phyloP scores from a whole-genome alignment of 2,888 invertebrate genomes.

The Metacarcinus magister region DNA sequence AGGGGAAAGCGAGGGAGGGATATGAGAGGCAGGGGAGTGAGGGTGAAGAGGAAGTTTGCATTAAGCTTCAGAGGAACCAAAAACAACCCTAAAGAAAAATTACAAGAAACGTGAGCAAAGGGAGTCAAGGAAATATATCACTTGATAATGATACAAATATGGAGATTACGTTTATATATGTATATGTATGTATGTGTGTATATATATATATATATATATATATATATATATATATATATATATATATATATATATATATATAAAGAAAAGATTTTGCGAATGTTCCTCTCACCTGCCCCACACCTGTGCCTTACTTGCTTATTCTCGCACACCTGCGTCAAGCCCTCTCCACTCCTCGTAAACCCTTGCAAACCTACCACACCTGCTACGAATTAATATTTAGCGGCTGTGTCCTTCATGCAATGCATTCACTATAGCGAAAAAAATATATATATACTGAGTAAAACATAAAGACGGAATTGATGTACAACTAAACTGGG shows the following conservation, averaged over 20 bases:
- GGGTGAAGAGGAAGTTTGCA: neutral
- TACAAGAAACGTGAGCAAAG: too few species aligned
- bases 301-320: constrained; percentile 15
- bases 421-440: neutral
- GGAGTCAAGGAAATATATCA: too few species aligned
- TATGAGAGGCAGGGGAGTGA: neutral
- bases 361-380: neutral
- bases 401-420: neutral
- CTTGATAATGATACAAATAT: neutral
- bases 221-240: neutral
- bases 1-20: neutral
- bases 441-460: neutral
- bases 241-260: constrained; percentile 21
- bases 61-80: neutral
- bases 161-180: neutral
- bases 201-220: neutral
- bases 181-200: neutral
- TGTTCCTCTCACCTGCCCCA: constrained; percentile 16
- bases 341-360: neutral
- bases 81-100: neutral
- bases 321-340: constrained; percentile 16
- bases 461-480: neutral
- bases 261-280: neutral
- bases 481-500: neutral
- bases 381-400: neutral